Percentiles rank a stretch among this genome's conserved stretches.
Evolutionary conservation across 2,888 invertebrate genomes (phyloP).

Genomic region (Euplagia quadripunctaria): DNA sequence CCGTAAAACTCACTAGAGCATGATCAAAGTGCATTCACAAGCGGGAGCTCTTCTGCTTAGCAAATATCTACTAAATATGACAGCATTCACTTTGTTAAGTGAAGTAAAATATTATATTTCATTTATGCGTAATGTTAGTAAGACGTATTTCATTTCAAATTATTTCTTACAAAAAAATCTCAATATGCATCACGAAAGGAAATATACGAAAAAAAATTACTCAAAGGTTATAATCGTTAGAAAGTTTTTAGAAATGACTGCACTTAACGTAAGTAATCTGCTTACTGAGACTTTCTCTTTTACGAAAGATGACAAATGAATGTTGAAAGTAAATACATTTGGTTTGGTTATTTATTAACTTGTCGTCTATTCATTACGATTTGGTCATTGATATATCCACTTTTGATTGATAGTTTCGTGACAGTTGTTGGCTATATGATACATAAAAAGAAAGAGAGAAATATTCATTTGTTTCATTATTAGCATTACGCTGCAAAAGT

Average conservation of each 20-base stretch:
- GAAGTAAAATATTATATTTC: slow-evolving; percentile 19
- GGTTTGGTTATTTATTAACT: slow-evolving; percentile 4
- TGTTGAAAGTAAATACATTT: slow-evolving; percentile 9
- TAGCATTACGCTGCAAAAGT: background rate
- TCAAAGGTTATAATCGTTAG: background rate
- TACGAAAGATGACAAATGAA: slow-evolving; percentile 13
- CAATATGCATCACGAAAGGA: background rate
- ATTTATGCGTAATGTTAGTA: background rate
- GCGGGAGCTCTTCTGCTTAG: slow-evolving; percentile 36
- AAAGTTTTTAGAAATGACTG: slow-evolving; percentile 4
- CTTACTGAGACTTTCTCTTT: slow-evolving; percentile 11
- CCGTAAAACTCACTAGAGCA: slow-evolving; percentile 27
- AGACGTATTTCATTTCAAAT: slow-evolving; percentile 8
- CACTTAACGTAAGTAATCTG: slow-evolving; percentile 1
- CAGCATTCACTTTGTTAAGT: slow-evolving; percentile 33
- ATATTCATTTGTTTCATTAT: slow-evolving; percentile 19
- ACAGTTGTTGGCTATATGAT: background rate
- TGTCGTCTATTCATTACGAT: background rate
- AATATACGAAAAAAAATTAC: background rate
- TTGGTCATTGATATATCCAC: slow-evolving; percentile 11
- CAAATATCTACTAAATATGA: slow-evolving; percentile 20
- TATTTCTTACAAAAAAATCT: slow-evolving; percentile 1
- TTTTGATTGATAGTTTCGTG: slow-evolving; percentile 31
- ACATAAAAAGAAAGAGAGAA: background rate
- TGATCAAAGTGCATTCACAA: slow-evolving; percentile 23